These are phyloP conservation scores for Tenthredo notha DNA, from an alignment of 2,888 invertebrate species.

Conservation along the genomic window DNA sequence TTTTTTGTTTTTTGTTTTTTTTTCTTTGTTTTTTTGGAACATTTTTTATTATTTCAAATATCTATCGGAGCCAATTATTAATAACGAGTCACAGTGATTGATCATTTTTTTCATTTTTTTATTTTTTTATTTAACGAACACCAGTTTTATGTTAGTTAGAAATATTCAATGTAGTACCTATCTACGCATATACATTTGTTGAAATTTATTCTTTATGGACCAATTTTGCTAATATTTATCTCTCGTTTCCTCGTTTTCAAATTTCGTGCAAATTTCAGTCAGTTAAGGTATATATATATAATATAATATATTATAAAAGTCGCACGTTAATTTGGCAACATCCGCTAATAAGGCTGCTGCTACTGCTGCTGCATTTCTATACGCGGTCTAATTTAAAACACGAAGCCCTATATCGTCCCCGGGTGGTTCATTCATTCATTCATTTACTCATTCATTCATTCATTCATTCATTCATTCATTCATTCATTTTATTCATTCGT, in stretches of 20 bases:
- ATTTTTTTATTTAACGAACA: no score
- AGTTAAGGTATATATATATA: neutral
- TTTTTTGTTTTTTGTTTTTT: constrained; percentile 1
- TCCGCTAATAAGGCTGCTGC: constrained; percentile 68
- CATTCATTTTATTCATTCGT: constrained; percentile 58
- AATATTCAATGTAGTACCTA: no score
- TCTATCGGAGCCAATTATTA: constrained; percentile 3
- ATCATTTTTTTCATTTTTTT: no score
- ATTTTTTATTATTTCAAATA: constrained; percentile 34
- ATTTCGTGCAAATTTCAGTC: constrained; percentile 55
- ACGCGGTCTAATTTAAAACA: constrained; percentile 76
- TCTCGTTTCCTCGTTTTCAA: neutral
- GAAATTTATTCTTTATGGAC: neutral
- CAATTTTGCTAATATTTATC: neutral
- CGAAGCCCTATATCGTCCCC: constrained; percentile 68
- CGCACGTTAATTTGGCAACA: constrained; percentile 77
- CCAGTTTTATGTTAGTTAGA: no score
- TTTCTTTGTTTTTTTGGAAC: no score
- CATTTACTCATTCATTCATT: constrained; percentile 66
- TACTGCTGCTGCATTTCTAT: constrained; percentile 70
- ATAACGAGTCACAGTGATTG: no score
- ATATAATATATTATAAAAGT: constrained; percentile 64
- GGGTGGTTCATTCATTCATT: constrained; percentile 62
- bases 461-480: constrained; percentile 65
- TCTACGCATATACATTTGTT: neutral